Percentiles rank a stretch among this genome's conserved stretches.
Evolutionary conservation across 2,888 invertebrate species (phyloP).

Genomic region (Anoplius nigerrimus): DNA sequence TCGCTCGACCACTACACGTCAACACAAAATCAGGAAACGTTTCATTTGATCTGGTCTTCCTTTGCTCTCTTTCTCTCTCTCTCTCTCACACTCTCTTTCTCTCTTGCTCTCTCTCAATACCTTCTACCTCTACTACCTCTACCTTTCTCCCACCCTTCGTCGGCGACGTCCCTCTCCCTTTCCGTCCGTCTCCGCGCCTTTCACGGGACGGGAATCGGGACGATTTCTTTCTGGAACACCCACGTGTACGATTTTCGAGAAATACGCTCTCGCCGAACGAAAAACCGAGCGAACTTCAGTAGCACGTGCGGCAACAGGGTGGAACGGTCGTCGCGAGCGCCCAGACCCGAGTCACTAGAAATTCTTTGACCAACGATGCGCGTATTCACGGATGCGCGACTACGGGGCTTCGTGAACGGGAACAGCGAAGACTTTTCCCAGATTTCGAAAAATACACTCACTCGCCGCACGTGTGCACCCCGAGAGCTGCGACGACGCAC

Average conservation of each 20-base stretch:
- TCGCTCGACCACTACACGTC: slow-evolving; percentile 16
- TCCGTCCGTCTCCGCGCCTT: neutral
- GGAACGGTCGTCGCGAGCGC: no score
- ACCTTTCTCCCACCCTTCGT: slow-evolving; percentile 2
- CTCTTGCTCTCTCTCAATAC: neutral
- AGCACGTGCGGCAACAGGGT: no score
- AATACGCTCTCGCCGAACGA: no score
- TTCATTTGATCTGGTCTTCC: neutral
- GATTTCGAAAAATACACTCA: neutral
- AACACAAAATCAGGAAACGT: neutral
- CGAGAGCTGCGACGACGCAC: neutral
- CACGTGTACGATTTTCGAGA: no score
- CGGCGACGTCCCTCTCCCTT: neutral
- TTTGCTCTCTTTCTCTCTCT: neutral
- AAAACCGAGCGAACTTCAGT: no score
- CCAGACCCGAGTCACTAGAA: no score
- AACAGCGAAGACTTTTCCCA: neutral
- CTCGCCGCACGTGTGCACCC: no score
- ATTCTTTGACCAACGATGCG: no score
- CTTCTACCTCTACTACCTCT: slow-evolving; percentile 10
- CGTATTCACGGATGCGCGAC: no score
- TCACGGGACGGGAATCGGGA: neutral
- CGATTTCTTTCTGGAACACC: no score
- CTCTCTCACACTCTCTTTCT: neutral
- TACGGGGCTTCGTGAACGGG: no score